These are phyloP conservation scores for Pristionchus exspectatus DNA, from an alignment of 2,888 invertebrate genomes.

Conservation along the genomic window DNA sequence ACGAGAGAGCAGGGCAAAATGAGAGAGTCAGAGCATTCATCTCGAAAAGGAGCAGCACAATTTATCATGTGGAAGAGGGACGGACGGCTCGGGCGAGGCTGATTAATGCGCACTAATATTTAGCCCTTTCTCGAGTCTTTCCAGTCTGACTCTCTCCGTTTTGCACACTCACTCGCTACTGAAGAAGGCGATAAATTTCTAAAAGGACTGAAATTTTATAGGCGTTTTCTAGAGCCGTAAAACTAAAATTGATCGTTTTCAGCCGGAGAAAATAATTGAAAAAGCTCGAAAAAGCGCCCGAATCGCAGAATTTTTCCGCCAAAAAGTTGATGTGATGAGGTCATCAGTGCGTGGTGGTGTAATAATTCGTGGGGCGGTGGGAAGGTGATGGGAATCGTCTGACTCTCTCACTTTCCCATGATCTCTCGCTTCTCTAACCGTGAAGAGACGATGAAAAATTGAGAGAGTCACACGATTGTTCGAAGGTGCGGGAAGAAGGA, in stretches of 20 bases:
- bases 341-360: background rate
- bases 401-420: no score
- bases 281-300: background rate
- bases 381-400: no score
- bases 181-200: background rate
- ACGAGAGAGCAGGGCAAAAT: no score
- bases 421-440: no score
- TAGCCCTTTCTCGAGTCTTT: background rate
- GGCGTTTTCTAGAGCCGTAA: background rate
- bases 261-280: background rate
- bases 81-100: background rate
- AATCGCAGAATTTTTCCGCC: background rate
- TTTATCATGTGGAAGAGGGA: constrained; percentile 17
- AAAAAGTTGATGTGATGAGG: background rate
- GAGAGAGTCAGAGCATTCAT: no score
- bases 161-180: background rate
- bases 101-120: constrained; percentile 41
- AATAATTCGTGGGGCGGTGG: background rate
- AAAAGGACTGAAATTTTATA: background rate
- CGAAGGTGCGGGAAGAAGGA: background rate
- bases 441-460: no score
- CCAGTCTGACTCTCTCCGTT: background rate
- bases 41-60: background rate
- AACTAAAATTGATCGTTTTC: background rate
- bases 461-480: background rate